Conservation (phyloP, 2,113 vertebrate genomes). For the Nycticebus coucang region DNA sequence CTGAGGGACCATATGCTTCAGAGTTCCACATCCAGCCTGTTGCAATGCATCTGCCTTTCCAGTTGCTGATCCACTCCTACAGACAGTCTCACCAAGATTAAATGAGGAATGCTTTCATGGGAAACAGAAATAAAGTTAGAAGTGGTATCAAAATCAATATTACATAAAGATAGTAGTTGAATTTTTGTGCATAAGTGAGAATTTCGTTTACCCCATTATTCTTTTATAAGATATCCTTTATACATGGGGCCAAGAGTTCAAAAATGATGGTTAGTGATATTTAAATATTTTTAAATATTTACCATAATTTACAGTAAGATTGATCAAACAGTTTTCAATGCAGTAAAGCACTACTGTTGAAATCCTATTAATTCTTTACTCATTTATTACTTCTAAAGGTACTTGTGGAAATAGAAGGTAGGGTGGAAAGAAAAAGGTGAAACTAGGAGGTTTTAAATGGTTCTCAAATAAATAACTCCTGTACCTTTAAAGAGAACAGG, state of each 20-base stretch:
- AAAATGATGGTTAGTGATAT: background rate
- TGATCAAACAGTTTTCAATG: background rate
- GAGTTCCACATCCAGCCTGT: background rate
- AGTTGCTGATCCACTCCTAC: background rate
- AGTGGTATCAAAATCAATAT: background rate
- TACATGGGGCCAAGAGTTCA: no score
- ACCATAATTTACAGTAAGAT: background rate
- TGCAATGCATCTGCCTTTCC: background rate
- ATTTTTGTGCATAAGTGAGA: background rate
- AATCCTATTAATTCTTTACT: background rate
- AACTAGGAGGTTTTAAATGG: background rate
- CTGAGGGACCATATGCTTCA: background rate
- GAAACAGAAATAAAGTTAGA: background rate
- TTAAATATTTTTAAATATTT: background rate
- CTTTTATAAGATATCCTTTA: background rate
- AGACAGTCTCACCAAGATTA: background rate
- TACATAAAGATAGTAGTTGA: background rate
- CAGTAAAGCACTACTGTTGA: background rate
- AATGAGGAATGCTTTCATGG: background rate
- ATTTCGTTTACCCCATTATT: background rate
- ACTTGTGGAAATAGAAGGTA: background rate
- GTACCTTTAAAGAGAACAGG: background rate
- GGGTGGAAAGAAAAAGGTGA: background rate
- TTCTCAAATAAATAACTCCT: background rate
- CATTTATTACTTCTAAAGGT: background rate